phyloP scores from a whole-genome alignment of 2,797 vertebrate genomes.

The Arrhamphus sclerolepis region DNA sequence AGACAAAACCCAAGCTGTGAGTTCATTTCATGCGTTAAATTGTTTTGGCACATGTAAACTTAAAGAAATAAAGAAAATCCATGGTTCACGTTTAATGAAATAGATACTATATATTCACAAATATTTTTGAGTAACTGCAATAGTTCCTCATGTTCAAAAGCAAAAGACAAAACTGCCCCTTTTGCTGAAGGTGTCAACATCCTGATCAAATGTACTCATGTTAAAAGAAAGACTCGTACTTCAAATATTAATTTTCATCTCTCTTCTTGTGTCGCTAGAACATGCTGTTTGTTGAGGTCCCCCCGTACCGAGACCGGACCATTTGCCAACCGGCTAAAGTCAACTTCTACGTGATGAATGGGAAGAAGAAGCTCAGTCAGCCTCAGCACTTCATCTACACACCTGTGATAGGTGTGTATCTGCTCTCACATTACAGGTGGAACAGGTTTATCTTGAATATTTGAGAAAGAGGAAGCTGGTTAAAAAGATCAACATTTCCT shows the following conservation, averaged over 20 bases:
- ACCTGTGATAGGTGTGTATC: constrained; percentile 75
- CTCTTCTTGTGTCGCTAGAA: constrained; percentile 75
- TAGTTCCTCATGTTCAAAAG: too few relatives aligned
- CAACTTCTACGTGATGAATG: constrained; percentile 93
- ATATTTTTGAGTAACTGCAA: too few relatives aligned
- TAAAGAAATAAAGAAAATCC: background rate
- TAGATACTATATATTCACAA: too few relatives aligned
- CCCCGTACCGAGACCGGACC: constrained; percentile 88
- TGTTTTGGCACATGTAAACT: constrained; percentile 2
- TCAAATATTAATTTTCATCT: constrained; percentile 2
- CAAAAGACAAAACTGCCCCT: too few relatives aligned
- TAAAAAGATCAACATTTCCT: constrained; percentile 4
- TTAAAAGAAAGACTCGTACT: background rate
- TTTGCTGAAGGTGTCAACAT: background rate
- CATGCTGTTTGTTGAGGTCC: constrained; percentile 93
- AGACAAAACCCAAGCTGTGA: constrained; percentile 94
- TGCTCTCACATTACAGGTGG: constrained; percentile 1
- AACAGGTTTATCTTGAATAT: background rate
- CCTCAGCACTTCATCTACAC: constrained; percentile 93
- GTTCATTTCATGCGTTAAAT: constrained; percentile 51
- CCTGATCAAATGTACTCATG: background rate
- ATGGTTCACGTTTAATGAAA: too few relatives aligned
- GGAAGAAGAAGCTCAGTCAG: constrained; percentile 93
- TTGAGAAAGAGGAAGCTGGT: background rate
- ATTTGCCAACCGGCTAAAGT: constrained; percentile 87